Evolutionary conservation across 2,797 vertebrate species (phyloP), one percentile per base, ranked within the genome.

Genomic region (Adelosebastes latens): DNA sequence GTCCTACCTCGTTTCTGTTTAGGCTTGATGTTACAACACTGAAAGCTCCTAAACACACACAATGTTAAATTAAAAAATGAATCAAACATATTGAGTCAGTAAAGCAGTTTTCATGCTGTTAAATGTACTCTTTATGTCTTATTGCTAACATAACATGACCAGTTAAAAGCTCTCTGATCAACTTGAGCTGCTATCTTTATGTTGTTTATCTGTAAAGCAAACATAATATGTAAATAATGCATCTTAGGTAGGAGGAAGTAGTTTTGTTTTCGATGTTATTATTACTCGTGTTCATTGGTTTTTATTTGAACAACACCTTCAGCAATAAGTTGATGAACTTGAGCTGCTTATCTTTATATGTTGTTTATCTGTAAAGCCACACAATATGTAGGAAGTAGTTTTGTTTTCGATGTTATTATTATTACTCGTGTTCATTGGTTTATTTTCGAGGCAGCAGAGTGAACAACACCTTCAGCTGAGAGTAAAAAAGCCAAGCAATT

Each of bases 1-100:
- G 90, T 90, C 79, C 32, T 79, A 6, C 83, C 87, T 91, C 75
- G 71, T 89, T 92, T 84, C 72, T 86, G 22, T 84, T 70, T 64
- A 55, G 59, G 59, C 29, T 81, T 46, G 2, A 27, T n/a, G 7
- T 31, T 52, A 36, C 34, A 22, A 11, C 56, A 72, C 59, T 6
- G 5, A 39, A 39, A 39, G 36, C 36, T 39, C 36, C 36, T 14
- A 39, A 3, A 39, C 36, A 39, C 12, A 39, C 36, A 14, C 13
- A 39, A 39, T 39, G 36, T 39, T 39, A 39, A 39, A 39, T 24
- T 64, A 1, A 61, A 46, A 75, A 71, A 69, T 67, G 1, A 27
- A 16, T 34, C 6, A 22, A 32, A 55, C 36, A 6, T 4, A 59
- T n/a, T 34, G 0, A 4, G 2, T 67, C 27, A 7, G 9, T 1